Evolutionary conservation across 1,140 invertebrate genomes (phyloP), one percentile per base, ranked within the genome.

Genomic region (Calephelis nemesis): DNA sequence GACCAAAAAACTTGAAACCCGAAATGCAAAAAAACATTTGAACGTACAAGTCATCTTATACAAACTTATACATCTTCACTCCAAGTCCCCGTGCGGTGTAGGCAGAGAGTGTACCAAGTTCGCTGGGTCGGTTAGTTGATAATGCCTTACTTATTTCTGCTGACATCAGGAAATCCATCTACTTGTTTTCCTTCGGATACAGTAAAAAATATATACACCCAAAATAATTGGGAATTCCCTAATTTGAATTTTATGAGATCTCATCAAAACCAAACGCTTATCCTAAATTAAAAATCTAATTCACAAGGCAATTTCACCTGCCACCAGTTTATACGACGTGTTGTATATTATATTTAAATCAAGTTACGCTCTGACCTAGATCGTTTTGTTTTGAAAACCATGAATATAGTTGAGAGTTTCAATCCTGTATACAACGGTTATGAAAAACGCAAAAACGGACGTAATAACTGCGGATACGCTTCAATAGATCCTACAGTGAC

Each of bases 311-410:
- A 39, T 39, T 5, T 5, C 12, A 60, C 5, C 11, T 1, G 19
- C 39, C 11, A 6, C 39, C 1, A 12, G 54, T 40, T 1, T 39
- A 10, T 60, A 60, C 19, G 39, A 39, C 19, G 10, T 11, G 10
- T 30, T 7, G 19, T 19, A 1, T 19, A 40, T 40, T 7, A 11
- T 30, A 60, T 60, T 60, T 42, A 42, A 42, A 42, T n/a, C 30
- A 30, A 60, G 54, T 60, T 12, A 60, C 12, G 54, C 30, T 11
- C 30, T 60, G 54, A 60, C 54, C 54, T 40, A 60, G 54, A 40
- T 60, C 39, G 30, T 60, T 60, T 60, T 60, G 54, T 60, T 39
- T n/a, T 60, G 42, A 42, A 39, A 60, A 30, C 30, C 54, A 40
- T 60, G 30, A 60, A 60, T 58, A 11, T 58, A 19, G 52, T 60